Percentiles rank a stretch among this genome's conserved stretches.
Evolutionary conservation across 2,888 invertebrate genomes (phyloP).

Genomic region (Globia sparganii): DNA sequence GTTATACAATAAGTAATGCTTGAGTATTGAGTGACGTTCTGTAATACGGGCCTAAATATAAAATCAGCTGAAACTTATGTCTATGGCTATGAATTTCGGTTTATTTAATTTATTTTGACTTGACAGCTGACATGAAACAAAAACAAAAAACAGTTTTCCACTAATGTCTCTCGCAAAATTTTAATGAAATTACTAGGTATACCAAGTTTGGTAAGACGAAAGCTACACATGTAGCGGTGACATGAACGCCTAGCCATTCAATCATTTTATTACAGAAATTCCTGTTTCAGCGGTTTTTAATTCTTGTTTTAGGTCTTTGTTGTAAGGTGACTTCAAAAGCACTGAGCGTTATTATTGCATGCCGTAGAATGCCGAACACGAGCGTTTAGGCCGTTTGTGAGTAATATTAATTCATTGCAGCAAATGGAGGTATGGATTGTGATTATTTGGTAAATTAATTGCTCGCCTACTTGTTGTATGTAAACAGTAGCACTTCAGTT

Average conservation of each 20-base stretch:
- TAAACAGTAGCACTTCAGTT: neutral
- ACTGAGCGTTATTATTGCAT: conserved; percentile 73
- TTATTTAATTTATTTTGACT: conserved; percentile 72
- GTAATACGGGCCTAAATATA: too few species aligned
- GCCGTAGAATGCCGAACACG: conserved; percentile 74
- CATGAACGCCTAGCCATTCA: conserved; percentile 25
- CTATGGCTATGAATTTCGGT: conserved; percentile 45
- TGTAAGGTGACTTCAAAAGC: conserved; percentile 72
- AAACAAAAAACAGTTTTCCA: conserved; percentile 88
- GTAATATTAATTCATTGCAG: conserved; percentile 65
- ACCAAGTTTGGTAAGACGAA: conserved; percentile 77
- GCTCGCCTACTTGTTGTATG: conserved; percentile 20
- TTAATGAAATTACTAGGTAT: conserved; percentile 83
- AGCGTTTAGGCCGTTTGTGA: conserved; percentile 68
- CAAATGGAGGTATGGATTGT: conserved; percentile 82
- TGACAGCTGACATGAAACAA: conserved; percentile 81
- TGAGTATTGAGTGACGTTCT: too few species aligned
- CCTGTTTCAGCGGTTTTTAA: conserved; percentile 72
- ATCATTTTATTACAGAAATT: conserved; percentile 46
- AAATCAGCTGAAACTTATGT: conserved; percentile 15
- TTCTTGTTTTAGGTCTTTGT: conserved; percentile 78
- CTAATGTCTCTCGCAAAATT: conserved; percentile 86
- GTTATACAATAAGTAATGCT: too few species aligned
- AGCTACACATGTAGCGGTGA: conserved; percentile 31
- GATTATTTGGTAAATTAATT: conserved; percentile 29